Evolutionary conservation across 1,140 invertebrate species (phyloP), one percentile per base, ranked within the genome.

Genomic region (Cheumatopsyche charites): DNA sequence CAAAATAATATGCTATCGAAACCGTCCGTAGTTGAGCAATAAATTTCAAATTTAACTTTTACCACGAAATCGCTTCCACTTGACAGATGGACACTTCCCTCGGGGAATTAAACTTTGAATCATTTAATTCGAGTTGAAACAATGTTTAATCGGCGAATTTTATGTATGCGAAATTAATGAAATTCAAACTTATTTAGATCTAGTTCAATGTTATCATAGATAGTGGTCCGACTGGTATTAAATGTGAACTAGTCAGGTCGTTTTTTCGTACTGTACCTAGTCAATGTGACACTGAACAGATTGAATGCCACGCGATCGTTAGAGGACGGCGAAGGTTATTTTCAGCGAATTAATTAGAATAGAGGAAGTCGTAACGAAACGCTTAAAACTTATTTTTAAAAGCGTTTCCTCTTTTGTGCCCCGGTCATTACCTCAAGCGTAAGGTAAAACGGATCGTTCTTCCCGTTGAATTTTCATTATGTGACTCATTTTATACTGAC

Each of bases 331-430:
- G 9, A 52, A 12, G 55, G 55, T 13, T 58, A 58, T 25, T 25
- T 58, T 58, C 25, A 58, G 19, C 23, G 12, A 23, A 58, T 58
- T 58, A 58, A 58, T 58, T 58, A 58, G 25, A 58, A 23, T 58
- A 58, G 23, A 58, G 55, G 55, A 58, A 58, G 55, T 58, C 23
- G 19, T 58, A 25, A 58, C 55, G 55, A 23, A 47, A 23, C 55
- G 19, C 25, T 26, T 52, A 13, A 21, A 25, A 58, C 11, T 26
- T 58, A 58, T 58, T 58, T 58, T 58, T 58, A 58, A 25, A 58
- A 11, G 21, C 19, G 13, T 25, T 58, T 58, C 55, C 55, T 58
- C 23, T 25, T 58, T 58, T 58, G 55, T 58, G 9, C 23, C 55
- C n/a, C 7, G 12, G 21, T 23, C 4, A 58, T 58, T 58, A 25